Conservation (phyloP, 2,113 vertebrate genomes). For the Passer domesticus region DNA sequence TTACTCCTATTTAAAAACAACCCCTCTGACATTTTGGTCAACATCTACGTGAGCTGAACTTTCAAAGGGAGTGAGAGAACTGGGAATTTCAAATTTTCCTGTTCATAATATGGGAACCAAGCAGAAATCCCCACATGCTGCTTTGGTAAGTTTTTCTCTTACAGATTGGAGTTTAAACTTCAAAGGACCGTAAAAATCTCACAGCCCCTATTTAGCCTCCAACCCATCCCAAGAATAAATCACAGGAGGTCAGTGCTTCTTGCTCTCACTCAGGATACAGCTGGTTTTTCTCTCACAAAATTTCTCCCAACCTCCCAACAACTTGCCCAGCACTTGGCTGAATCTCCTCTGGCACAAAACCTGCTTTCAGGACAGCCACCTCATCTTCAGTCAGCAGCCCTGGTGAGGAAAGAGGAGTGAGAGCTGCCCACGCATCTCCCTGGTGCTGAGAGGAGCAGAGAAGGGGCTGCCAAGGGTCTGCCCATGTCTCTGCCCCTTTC, state of each 20-base stretch:
- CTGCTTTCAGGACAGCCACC: neutral
- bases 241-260: neutral
- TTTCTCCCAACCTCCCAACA: neutral
- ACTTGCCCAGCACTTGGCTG: neutral
- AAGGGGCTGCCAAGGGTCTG: neutral
- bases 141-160: neutral
- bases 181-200: neutral
- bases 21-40: constrained; percentile 34
- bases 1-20: constrained; percentile 32
- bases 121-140: neutral
- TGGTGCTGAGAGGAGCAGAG: neutral
- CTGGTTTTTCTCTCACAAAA: neutral
- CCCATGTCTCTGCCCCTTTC: neutral
- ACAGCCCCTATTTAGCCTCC: neutral
- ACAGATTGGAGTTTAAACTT: neutral
- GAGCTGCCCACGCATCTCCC: neutral
- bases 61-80: neutral
- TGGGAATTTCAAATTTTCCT: neutral
- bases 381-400: neutral
- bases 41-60: neutral
- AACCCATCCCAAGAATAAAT: neutral
- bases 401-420: neutral
- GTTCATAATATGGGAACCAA: neutral
- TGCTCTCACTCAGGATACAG: neutral
- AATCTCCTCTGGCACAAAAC: neutral